Conservation (phyloP, 30 jellyfish, hydroid and myxozoan species). For the Cassiopea xamachana region DNA sequence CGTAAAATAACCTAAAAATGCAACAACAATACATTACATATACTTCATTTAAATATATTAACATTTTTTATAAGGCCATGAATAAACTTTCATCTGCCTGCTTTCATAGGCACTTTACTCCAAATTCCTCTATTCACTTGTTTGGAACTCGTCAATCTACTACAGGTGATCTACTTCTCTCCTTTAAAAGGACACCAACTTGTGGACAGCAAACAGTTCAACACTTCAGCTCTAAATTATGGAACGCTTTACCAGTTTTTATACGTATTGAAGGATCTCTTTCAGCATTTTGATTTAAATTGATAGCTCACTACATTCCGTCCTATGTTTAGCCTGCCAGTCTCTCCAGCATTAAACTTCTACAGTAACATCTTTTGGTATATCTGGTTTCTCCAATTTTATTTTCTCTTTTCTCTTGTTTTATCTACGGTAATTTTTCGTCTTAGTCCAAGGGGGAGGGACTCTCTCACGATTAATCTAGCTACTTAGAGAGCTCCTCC, state of each 20-base stretch:
- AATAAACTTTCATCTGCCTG: not conserved
- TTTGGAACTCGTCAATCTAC: constrained; percentile 19
- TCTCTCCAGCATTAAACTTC: not conserved
- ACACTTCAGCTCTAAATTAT: not conserved
- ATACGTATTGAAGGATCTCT: not conserved
- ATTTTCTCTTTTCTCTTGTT: too few species aligned
- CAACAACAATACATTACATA: too few species aligned
- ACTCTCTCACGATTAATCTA: too few species aligned
- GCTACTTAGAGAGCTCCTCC: too few species aligned
- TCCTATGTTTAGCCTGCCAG: not conserved
- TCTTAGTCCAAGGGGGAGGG: too few species aligned
- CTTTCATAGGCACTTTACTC: not conserved
- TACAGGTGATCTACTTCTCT: not conserved
- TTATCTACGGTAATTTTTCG: too few species aligned
- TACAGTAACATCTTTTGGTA: too few species aligned
- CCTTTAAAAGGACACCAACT: not conserved
- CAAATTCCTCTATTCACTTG: not conserved
- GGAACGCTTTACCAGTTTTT: not conserved
- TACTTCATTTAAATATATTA: not conserved
- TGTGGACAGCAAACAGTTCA: not conserved
- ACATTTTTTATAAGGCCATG: not conserved
- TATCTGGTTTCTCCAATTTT: too few species aligned
- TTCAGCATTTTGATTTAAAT: not conserved
- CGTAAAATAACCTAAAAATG: too few species aligned
- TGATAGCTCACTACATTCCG: not conserved